Conservation (phyloP, 2,113 vertebrate genomes). For the Neogobius melanostomus region DNA sequence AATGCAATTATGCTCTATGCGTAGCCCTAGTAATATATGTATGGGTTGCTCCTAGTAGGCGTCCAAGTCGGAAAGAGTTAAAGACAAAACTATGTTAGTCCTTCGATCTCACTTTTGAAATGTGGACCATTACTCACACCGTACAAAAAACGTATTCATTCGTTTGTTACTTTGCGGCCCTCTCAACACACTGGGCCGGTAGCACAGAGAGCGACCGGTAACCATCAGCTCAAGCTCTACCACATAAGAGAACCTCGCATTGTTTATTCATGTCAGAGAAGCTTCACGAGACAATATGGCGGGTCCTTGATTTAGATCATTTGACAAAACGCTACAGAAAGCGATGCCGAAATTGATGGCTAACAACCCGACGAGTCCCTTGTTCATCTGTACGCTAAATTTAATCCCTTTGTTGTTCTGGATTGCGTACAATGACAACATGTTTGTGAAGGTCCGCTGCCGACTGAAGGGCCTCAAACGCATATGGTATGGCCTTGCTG, state of each 20-base stretch:
- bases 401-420: constrained; percentile 61
- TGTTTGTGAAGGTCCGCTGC: constrained; percentile 47
- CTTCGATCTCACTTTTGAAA: too few species aligned
- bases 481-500: constrained; percentile 49
- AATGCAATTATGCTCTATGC: too few species aligned
- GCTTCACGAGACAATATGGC: neutral
- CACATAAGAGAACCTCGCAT: neutral
- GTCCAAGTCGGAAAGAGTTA: too few species aligned
- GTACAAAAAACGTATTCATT: too few species aligned
- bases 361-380: constrained; percentile 1
- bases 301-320: neutral
- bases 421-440: constrained; percentile 43
- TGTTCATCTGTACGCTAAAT: constrained; percentile 31
- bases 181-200: too few species aligned
- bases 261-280: neutral
- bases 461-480: constrained; percentile 44
- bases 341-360: constrained; percentile 15
- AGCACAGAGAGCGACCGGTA: too few species aligned
- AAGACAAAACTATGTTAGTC: too few species aligned
- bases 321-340: constrained; percentile 19
- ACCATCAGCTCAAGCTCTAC: too few species aligned
- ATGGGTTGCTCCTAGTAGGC: too few species aligned
- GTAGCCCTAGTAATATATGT: too few species aligned
- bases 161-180: too few species aligned
- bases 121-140: too few species aligned